These are phyloP conservation scores for Octopus bimaculoides DNA, from an alignment of 1,140 invertebrate species.

Conservation along the genomic window DNA sequence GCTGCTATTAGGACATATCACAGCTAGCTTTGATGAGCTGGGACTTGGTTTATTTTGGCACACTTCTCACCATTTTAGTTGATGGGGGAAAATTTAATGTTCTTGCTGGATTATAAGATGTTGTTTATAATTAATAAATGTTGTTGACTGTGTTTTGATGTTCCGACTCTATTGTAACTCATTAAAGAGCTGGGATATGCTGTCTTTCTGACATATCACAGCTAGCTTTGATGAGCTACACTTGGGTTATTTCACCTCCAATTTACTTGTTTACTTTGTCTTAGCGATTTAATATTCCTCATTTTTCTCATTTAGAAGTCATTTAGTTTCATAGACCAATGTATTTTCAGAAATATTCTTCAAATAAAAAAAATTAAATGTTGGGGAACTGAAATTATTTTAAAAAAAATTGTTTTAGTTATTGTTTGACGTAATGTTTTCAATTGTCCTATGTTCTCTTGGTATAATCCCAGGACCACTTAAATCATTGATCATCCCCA, in stretches of 20 bases:
- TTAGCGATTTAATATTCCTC: too few species aligned
- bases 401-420: neutral
- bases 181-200: slow-evolving; percentile 1
- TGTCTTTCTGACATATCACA: slow-evolving; percentile 1
- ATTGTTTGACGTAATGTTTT: too few species aligned
- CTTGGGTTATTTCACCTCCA: neutral
- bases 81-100: too few species aligned
- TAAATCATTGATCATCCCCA: too few species aligned
- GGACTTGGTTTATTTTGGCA: neutral
- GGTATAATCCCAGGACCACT: too few species aligned
- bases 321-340: neutral
- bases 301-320: neutral
- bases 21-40: slow-evolving; percentile 34
- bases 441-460: too few species aligned
- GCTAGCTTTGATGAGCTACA: slow-evolving; percentile 28
- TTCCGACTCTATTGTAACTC: neutral
- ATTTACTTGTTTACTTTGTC: neutral
- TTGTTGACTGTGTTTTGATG: neutral
- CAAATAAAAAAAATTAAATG: neutral
- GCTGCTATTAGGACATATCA: slow-evolving; percentile 25
- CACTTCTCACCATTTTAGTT: too few species aligned
- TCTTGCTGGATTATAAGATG: too few species aligned
- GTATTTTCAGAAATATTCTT: neutral
- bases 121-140: too few species aligned
- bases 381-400: neutral